Evolutionary conservation across 2,797 vertebrate species (phyloP).

Genomic region (Antennarius maculatus): DNA sequence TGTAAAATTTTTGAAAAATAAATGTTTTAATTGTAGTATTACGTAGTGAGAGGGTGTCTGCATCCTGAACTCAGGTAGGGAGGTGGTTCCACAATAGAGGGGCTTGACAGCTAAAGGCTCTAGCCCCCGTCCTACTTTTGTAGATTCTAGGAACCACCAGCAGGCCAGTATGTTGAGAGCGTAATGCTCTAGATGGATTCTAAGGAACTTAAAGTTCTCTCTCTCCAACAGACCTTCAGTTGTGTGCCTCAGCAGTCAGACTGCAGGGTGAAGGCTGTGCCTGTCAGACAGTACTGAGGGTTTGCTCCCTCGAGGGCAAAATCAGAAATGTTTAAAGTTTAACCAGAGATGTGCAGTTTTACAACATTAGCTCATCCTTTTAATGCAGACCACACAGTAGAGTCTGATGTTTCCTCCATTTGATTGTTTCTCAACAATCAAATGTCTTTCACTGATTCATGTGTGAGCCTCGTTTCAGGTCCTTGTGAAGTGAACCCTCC

Average conservation of each 20-base stretch:
- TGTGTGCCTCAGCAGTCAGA: slow-evolving; percentile 57
- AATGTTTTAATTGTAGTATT: too few species aligned
- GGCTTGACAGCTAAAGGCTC: too few species aligned
- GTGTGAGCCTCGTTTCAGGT: not conserved
- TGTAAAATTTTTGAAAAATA: too few species aligned
- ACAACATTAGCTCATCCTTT: slow-evolving; percentile 1
- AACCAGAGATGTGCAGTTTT: not conserved
- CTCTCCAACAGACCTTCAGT: too few species aligned
- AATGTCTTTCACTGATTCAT: slow-evolving; percentile 2
- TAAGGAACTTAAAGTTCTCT: too few species aligned
- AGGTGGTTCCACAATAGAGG: too few species aligned
- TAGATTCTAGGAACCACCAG: too few species aligned
- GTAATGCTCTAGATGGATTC: too few species aligned
- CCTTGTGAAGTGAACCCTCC: slow-evolving; percentile 31
- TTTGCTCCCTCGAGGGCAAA: slow-evolving; percentile 30
- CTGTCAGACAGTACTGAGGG: slow-evolving; percentile 53
- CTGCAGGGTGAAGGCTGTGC: slow-evolving; percentile 66
- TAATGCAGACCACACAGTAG: not conserved
- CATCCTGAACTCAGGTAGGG: too few species aligned
- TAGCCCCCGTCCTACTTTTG: too few species aligned
- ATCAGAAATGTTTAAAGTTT: slow-evolving; percentile 6
- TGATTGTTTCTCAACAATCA: not conserved
- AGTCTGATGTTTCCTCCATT: not conserved
- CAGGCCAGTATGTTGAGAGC: too few species aligned
- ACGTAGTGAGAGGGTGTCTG: too few species aligned